A percentile compares a stretch with the other conserved stretches of the same genome.
Conservation (phyloP, 2,888 invertebrate species). For the Cepaea hortensis region DNA sequence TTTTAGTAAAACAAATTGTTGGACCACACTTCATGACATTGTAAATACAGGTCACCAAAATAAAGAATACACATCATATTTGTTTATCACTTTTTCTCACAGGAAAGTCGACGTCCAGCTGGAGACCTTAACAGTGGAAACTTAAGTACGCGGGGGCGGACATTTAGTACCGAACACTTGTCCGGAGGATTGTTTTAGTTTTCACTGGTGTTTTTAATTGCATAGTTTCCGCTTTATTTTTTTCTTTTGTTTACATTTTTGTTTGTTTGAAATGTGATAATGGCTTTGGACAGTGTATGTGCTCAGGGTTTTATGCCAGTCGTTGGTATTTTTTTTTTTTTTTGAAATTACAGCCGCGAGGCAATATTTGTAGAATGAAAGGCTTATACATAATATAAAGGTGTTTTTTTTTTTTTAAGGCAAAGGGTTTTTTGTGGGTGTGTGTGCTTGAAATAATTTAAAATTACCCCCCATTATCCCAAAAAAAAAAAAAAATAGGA, state of each 20-base stretch:
- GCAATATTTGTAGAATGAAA: too few relatives aligned
- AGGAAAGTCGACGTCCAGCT: conserved; percentile 73
- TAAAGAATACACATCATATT: not conserved
- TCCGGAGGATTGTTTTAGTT: conserved; percentile 65
- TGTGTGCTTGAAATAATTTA: too few relatives aligned
- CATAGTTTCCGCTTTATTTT: conserved; percentile 16
- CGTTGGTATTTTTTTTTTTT: too few relatives aligned
- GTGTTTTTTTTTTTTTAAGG: too few relatives aligned
- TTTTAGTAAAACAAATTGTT: too few relatives aligned
- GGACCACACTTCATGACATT: too few relatives aligned
- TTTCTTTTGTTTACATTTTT: not conserved
- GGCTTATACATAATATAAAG: too few relatives aligned
- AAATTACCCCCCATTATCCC: too few relatives aligned
- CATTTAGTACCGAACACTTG: conserved; percentile 77
- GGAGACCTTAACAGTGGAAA: conserved; percentile 72
- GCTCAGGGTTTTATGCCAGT: not conserved
- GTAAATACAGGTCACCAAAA: not conserved
- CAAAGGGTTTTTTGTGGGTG: too few relatives aligned
- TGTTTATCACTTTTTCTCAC: conserved; percentile 46
- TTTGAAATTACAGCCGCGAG: too few relatives aligned
- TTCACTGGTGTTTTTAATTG: conserved; percentile 21
- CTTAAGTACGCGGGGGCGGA: conserved; percentile 76
- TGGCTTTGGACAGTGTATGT: conserved; percentile 8
- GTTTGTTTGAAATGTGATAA: not conserved
- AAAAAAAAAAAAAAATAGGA: too few relatives aligned